phyloP scores from a whole-genome alignment of 2,113 vertebrate genomes.

The Prietella phreatophila region DNA sequence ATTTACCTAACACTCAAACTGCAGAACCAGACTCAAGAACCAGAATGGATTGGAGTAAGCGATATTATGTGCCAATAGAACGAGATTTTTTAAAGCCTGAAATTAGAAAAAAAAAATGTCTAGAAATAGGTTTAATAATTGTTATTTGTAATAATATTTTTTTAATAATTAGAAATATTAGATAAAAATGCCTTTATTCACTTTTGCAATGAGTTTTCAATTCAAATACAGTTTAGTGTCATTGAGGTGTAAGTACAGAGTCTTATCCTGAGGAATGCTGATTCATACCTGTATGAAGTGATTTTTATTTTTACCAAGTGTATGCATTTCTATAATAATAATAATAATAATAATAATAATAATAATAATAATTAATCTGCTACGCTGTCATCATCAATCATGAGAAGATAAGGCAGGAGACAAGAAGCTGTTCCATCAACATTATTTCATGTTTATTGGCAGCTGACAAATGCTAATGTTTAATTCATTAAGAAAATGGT shows the following conservation, averaged over 20 bases:
- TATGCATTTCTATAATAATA: background rate
- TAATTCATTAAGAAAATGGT: background rate
- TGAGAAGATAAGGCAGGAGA: background rate
- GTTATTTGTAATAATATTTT: background rate
- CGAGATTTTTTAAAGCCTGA: background rate
- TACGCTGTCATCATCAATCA: background rate
- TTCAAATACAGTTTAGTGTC: background rate
- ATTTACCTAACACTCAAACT: background rate
- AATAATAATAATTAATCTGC: background rate
- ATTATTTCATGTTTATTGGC: background rate
- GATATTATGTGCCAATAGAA: background rate
- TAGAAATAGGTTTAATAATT: background rate
- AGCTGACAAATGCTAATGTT: background rate
- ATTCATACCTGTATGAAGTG: background rate
- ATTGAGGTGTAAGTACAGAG: background rate
- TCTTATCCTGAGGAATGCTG: background rate
- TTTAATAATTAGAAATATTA: background rate
- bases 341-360: too few relatives aligned
- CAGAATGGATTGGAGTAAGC: background rate
- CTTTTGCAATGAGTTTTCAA: background rate
- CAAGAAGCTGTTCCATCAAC: background rate
- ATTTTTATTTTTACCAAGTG: background rate
- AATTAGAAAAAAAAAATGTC: background rate
- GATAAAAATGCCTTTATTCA: background rate
- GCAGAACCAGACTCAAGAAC: background rate